phyloP scores from a whole-genome alignment of 1,140 invertebrate species.

The Hylyphantes graminicola region DNA sequence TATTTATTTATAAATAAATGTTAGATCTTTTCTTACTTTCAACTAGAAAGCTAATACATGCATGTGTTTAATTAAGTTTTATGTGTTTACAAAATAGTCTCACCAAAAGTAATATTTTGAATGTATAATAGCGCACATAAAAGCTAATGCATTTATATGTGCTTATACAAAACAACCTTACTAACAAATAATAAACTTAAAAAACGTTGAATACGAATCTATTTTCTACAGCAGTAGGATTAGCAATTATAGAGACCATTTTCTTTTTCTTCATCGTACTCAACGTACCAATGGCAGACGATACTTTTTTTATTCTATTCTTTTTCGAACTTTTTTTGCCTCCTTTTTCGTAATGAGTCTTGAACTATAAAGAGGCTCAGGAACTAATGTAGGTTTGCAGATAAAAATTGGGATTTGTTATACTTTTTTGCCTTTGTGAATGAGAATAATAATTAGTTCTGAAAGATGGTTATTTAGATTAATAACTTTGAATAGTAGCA shows the following conservation, averaged over 20 bases:
- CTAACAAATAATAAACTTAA: too few species aligned
- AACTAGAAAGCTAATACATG: too few species aligned
- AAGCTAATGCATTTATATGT: too few species aligned
- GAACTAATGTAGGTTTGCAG: constrained; percentile 3
- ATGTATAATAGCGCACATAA: too few species aligned
- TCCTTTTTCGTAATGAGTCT: constrained; percentile 8
- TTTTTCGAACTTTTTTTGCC: constrained; percentile 4
- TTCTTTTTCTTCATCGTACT: constrained; percentile 17
- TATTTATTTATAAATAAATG: too few species aligned
- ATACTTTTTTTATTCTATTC: constrained; percentile 6
- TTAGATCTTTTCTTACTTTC: too few species aligned
- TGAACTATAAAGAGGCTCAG: not conserved
- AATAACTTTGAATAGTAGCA: not conserved
- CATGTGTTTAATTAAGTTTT: too few species aligned
- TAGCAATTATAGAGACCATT: not conserved
- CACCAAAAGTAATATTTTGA: too few species aligned
- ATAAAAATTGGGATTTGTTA: not conserved
- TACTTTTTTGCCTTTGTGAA: not conserved
- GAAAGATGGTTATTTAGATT: constrained; percentile 51
- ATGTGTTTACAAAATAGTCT: too few species aligned
- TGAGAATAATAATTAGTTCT: constrained; percentile 37
- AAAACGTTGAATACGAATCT: not conserved
- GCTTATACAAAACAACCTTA: too few species aligned
- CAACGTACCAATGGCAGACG: constrained; percentile 13
- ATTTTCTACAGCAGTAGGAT: not conserved